A percentile compares a stretch with the other conserved stretches of the same genome.
Conservation (phyloP, 1,140 invertebrate genomes). For the Lepidostoma basale region DNA sequence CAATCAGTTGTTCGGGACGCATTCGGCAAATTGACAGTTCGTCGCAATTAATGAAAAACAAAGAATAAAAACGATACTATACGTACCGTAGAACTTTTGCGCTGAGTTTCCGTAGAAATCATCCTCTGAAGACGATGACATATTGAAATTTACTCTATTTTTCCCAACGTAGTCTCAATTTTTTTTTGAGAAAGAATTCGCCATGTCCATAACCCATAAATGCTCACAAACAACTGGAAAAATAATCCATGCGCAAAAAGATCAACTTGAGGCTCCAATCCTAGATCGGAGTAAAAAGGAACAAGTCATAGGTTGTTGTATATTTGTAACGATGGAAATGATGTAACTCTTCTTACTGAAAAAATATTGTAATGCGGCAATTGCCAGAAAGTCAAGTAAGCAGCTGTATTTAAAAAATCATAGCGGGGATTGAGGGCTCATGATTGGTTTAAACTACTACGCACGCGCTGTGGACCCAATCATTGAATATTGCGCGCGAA, state of each 20-base stretch:
- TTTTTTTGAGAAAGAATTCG: neutral
- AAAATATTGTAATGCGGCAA: neutral
- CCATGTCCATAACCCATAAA: constrained; percentile 6
- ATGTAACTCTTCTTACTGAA: neutral
- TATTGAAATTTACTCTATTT: too few species aligned
- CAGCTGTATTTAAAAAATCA: neutral
- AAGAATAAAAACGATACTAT: constrained; percentile 18
- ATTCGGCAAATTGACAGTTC: constrained; percentile 26
- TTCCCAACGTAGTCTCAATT: neutral
- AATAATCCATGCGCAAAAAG: constrained; percentile 6
- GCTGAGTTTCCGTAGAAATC: constrained; percentile 33
- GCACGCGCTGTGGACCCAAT: neutral
- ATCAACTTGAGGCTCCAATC: neutral
- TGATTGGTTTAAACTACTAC: neutral
- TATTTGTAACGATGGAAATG: too few species aligned
- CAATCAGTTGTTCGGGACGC: constrained; percentile 17
- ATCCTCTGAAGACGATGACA: constrained; percentile 38
- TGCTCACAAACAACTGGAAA: neutral
- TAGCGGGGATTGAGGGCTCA: neutral
- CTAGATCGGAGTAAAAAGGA: neutral
- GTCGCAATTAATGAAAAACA: constrained; percentile 6
- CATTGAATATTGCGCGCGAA: neutral
- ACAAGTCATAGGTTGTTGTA: too few species aligned
- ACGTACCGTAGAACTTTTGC: constrained; percentile 29
- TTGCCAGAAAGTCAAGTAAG: constrained; percentile 3